Percentiles rank a stretch among this genome's conserved stretches.
Conservation (phyloP, 2,113 vertebrate genomes). For the Dissostichus mawsoni region DNA sequence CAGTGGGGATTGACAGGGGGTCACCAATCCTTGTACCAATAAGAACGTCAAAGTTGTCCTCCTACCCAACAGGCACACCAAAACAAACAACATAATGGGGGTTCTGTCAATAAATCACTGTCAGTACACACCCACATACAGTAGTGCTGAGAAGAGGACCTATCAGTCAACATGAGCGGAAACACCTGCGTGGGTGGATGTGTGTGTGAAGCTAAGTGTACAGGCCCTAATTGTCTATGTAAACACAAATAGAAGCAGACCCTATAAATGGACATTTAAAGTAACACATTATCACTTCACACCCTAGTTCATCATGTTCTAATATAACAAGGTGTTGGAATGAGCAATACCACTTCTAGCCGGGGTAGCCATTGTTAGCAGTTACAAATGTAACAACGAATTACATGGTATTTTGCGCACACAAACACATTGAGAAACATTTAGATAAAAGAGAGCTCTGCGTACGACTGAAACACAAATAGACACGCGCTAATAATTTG, state of each 20-base stretch:
- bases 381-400: too few relatives aligned
- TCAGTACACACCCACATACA: not conserved
- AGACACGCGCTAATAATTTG: too few relatives aligned
- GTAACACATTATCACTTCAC: too few relatives aligned
- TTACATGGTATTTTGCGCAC: too few relatives aligned
- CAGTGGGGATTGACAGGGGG: constrained; percentile 13
- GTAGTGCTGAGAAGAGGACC: not conserved
- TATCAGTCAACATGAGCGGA: not conserved
- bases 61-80: not conserved
- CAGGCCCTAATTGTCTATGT: not conserved
- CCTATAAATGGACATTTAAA: not conserved
- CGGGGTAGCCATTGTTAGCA: too few relatives aligned
- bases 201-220: not conserved
- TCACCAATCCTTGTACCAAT: constrained; percentile 18
- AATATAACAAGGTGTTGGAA: too few relatives aligned
- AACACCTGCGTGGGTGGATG: not conserved
- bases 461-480: too few relatives aligned
- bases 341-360: too few relatives aligned
- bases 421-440: too few relatives aligned
- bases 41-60: not conserved
- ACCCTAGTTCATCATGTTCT: too few relatives aligned
- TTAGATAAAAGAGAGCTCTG: too few relatives aligned
- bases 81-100: constrained; percentile 12
- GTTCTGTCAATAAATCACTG: constrained; percentile 27
- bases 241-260: not conserved